phyloP scores from a whole-genome alignment of 2,113 vertebrate genomes.

The Parotia lawesii region DNA sequence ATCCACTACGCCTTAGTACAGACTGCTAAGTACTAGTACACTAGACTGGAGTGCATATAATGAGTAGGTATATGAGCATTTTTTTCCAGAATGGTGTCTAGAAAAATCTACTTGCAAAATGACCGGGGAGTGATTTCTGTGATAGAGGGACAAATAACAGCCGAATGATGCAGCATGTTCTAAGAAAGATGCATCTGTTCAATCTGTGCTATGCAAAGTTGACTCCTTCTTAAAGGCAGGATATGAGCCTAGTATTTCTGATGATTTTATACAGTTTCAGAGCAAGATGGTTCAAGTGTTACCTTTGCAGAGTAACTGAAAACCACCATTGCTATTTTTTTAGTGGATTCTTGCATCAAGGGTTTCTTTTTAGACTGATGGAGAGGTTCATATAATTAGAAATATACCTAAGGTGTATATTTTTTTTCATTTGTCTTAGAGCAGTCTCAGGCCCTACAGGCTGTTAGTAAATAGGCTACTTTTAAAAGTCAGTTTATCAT shows the following conservation, averaged over 20 bases:
- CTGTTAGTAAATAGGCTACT: not conserved
- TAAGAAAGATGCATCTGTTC: not conserved
- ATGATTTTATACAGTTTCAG: not conserved
- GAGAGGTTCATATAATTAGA: not conserved
- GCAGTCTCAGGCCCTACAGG: not conserved
- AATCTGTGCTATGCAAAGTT: not conserved
- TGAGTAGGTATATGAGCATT: not conserved
- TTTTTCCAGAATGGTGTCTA: not conserved
- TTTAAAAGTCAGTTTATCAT: not conserved
- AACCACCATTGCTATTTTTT: not conserved
- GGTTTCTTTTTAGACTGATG: not conserved
- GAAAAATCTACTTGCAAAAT: not conserved
- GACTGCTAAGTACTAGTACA: not conserved
- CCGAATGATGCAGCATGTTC: not conserved
- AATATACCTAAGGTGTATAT: not conserved
- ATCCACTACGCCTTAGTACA: not conserved
- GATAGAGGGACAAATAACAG: not conserved
- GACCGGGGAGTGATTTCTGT: not conserved
- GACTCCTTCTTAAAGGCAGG: not conserved
- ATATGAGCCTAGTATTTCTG: not conserved
- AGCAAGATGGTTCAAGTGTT: not conserved
- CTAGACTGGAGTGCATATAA: not conserved
- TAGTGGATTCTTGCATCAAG: not conserved
- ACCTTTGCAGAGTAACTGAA: not conserved
- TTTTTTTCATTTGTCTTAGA: not conserved